Evolutionary conservation across 2,113 vertebrate species (phyloP).

Genomic region (Hassar affinis): DNA sequence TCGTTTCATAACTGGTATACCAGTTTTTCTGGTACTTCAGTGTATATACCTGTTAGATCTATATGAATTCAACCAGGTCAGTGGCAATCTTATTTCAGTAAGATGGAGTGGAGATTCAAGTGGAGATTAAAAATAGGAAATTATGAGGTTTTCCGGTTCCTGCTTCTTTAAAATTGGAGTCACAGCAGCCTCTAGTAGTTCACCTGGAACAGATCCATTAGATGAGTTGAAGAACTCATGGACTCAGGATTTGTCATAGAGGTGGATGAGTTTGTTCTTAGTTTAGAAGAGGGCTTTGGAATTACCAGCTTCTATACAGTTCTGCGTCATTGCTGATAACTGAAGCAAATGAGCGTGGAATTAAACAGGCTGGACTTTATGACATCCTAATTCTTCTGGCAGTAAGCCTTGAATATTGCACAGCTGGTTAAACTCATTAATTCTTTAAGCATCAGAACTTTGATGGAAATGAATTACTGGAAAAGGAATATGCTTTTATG

Average conservation of each 20-base stretch:
- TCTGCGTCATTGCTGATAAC: conserved; percentile 57
- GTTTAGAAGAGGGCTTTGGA: not conserved
- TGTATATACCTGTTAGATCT: not conserved
- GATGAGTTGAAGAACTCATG: not conserved
- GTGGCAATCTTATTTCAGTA: not conserved
- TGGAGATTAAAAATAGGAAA: conserved; percentile 1
- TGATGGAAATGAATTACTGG: conserved; percentile 31
- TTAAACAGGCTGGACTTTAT: conserved; percentile 53
- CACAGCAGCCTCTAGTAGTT: not conserved
- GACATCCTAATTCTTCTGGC: conserved; percentile 8
- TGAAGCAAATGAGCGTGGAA: conserved; percentile 62
- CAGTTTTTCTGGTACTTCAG: too few species aligned
- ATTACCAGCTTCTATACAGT: conserved; percentile 19
- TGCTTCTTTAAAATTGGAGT: conserved; percentile 3
- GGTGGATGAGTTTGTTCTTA: not conserved
- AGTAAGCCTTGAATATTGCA: conserved; percentile 29
- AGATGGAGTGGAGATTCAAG: too few species aligned
- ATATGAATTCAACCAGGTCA: not conserved
- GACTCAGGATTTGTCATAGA: not conserved
- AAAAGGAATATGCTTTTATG: conserved; percentile 19
- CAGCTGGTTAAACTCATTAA: conserved; percentile 41
- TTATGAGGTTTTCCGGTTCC: not conserved
- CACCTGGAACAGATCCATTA: not conserved
- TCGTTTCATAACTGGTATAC: too few species aligned
- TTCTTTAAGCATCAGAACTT: not conserved